Evolutionary conservation across 2,888 invertebrate genomes (phyloP).

Genomic region (Acronicta aceris): DNA sequence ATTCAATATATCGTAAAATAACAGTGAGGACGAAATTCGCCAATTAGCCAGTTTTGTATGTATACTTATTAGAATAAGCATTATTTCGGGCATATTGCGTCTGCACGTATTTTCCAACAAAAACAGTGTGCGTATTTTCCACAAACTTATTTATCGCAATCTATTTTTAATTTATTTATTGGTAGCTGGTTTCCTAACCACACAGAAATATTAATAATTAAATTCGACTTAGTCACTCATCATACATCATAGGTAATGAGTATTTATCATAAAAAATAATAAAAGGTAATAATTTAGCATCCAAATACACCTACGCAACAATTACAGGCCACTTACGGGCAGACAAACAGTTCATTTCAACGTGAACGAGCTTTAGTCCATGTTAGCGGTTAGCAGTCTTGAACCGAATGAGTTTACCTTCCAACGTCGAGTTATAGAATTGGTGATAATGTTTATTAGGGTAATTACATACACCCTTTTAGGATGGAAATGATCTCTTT

Average conservation of each 20-base stretch:
- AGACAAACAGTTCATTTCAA: constrained; percentile 62
- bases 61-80: constrained; percentile 15
- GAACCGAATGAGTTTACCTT: constrained; percentile 42
- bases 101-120: constrained; percentile 1
- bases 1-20: constrained; percentile 18
- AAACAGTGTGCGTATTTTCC: constrained; percentile 16
- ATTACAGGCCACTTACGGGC: constrained; percentile 65
- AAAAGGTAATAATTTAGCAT: constrained; percentile 49
- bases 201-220: constrained; percentile 23
- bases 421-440: constrained; percentile 30
- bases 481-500: constrained; percentile 24
- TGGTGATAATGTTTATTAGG: constrained; percentile 40
- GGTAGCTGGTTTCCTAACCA: constrained; percentile 18
- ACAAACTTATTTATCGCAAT: constrained; percentile 7
- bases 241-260: constrained; percentile 27
- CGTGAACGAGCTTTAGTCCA: constrained; percentile 57
- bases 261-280: constrained; percentile 53
- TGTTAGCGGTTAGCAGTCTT: constrained; percentile 38
- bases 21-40: constrained; percentile 16
- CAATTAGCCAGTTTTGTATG: constrained; percentile 1
- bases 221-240: constrained; percentile 26
- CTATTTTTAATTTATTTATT: constrained; percentile 27
- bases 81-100: constrained; percentile 24
- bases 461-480: constrained; percentile 34
- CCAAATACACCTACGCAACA: constrained; percentile 63